Evolutionary conservation across 2,113 vertebrate species (phyloP).

Genomic region (Apodemus speciosus): DNA sequence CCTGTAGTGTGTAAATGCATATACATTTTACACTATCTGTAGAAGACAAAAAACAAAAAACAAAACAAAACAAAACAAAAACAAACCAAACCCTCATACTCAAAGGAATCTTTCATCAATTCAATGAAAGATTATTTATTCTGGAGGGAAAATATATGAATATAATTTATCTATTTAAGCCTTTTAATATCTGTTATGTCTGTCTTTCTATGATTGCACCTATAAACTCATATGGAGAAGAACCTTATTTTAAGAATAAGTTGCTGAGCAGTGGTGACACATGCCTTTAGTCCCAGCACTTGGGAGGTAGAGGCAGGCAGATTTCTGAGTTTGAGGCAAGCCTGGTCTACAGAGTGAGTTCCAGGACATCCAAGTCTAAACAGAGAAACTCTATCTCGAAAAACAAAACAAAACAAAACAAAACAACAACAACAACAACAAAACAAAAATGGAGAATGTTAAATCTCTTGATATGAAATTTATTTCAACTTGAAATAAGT

Average conservation of each 20-base stretch:
- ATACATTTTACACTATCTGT: neutral
- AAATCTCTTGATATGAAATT: too few relatives aligned
- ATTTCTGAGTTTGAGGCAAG: too few relatives aligned
- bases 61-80: too few relatives aligned
- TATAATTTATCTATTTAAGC: neutral
- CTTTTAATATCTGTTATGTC: neutral
- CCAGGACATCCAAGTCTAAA: too few relatives aligned
- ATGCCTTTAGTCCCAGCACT: too few relatives aligned
- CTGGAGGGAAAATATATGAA: neutral
- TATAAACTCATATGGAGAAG: neutral
- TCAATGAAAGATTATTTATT: neutral
- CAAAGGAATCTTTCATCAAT: neutral
- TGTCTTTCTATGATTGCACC: neutral
- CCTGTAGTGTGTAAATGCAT: neutral
- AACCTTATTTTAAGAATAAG: neutral
- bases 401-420: too few relatives aligned
- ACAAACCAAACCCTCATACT: neutral
- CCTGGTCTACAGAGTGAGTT: too few relatives aligned
- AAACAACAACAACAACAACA: too few relatives aligned
- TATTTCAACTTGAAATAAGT: neutral
- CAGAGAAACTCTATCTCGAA: too few relatives aligned
- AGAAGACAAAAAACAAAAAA: neutral
- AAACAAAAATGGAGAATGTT: too few relatives aligned
- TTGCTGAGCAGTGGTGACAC: too few relatives aligned
- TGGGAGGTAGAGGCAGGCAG: too few relatives aligned